Conservation (phyloP, 2,113 vertebrate species). For the Eira barbara region DNA sequence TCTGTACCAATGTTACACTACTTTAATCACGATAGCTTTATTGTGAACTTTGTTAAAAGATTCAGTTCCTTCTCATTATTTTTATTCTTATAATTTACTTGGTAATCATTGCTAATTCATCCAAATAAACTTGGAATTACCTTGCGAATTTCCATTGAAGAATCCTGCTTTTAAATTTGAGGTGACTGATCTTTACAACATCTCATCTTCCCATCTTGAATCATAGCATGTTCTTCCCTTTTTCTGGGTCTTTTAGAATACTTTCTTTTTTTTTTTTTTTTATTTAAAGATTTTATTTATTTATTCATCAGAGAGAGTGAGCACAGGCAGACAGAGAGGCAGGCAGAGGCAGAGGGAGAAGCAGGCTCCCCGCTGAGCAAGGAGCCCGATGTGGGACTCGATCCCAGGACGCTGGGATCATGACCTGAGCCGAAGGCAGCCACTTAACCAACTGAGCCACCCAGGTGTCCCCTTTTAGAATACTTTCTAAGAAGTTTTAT, state of each 20-base stretch:
- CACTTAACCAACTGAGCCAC: too few species aligned
- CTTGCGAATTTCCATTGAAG: neutral
- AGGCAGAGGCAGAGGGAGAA: too few species aligned
- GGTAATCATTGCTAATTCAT: neutral
- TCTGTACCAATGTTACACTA: neutral
- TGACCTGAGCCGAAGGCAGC: too few species aligned
- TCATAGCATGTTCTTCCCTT: neutral
- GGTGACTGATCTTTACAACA: neutral
- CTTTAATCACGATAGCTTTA: neutral
- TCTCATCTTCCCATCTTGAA: neutral
- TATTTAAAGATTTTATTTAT: too few species aligned
- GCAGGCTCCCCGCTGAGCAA: too few species aligned
- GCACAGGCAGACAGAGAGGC: too few species aligned
- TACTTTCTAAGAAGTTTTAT: too few species aligned
- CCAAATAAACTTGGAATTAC: neutral
- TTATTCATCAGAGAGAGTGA: too few species aligned
- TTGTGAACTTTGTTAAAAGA: neutral
- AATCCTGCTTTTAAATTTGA: neutral
- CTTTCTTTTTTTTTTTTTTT: neutral
- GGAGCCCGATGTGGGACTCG: too few species aligned
- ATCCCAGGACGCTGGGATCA: too few species aligned
- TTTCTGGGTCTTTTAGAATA: neutral
- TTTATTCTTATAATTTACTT: slow-evolving; percentile 18
- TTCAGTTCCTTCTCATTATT: neutral
- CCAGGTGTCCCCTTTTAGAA: too few species aligned